Evolutionary conservation across 2,113 vertebrate genomes (phyloP), one percentile per base, ranked within the genome.

Genomic region (Mobula birostris): DNA sequence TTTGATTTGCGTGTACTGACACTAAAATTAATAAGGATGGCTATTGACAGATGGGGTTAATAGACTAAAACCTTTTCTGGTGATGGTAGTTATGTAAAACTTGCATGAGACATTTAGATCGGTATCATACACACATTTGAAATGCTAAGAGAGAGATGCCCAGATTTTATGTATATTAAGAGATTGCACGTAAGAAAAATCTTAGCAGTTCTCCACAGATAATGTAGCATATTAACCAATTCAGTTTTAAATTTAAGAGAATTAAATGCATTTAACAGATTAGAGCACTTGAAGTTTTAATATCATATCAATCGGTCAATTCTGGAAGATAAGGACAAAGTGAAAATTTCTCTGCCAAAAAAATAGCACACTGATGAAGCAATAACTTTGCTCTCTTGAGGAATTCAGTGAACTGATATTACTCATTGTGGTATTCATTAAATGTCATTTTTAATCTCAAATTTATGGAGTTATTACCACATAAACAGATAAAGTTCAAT

Each of bases 41-140:
- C 19, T 58, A 40, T 27, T 56, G 82, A 85, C 82, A 85, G 21
- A 85, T 27, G 56, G 82, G 9, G 21, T 21, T 21, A 85, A 85
- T 85, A 48, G 48, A 85, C 82, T 58, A 48, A 85, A 85, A 85
- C 40, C 82, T 85, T 85, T 85, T 58, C 48, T 58, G 82, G 82
- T 85, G 48, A 58, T 24, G 82, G 82, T 85, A 27, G 15, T 85
- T 19, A 17, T 58, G 7, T 56, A 7, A 48, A 61, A 63, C 83
- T 40, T 56, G 63, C 48, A 87, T 12, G n/a, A 87, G 56, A 58
- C 58, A 61, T 63, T 63, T n/a, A 63, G 83, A 87, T 48, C 3
- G 48, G 48, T 48, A 48, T 48, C 48, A 48, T 48, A 85, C 48
- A 48, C 58, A 85, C 29, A 24, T 85, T 56, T 85, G 82, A 85